A percentile compares a stretch with the other conserved stretches of the same genome.
Evolutionary conservation across 2,888 invertebrate genomes (phyloP).

Genomic region (Rhagophthalmus giganteus): DNA sequence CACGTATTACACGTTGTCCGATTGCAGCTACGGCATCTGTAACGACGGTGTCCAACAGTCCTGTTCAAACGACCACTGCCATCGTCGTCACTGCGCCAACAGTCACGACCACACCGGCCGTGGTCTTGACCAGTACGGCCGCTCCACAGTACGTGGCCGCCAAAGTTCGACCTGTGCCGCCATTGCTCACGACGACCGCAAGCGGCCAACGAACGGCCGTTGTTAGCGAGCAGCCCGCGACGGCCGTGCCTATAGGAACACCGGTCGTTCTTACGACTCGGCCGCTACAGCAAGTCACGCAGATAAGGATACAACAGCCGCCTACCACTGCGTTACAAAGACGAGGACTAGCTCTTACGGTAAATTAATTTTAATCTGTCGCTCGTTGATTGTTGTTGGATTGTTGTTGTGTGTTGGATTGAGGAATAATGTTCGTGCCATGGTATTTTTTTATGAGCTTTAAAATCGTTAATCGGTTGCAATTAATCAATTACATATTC

Average conservation of each 20-base stretch:
- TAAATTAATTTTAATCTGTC: slow-evolving; percentile 51
- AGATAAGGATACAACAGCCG: slow-evolving; percentile 60
- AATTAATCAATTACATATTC: too few species aligned
- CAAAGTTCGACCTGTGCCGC: slow-evolving; percentile 50
- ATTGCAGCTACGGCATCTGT: slow-evolving; percentile 16
- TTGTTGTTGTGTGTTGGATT: too few species aligned
- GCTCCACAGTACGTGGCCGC: slow-evolving; percentile 39
- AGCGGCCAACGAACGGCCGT: slow-evolving; percentile 47
- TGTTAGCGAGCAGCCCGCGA: slow-evolving; percentile 43
- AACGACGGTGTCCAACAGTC: slow-evolving; percentile 28
- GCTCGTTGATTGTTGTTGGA: too few species aligned
- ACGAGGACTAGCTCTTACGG: slow-evolving; percentile 72
- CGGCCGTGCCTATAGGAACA: slow-evolving; percentile 54
- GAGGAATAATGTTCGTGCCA: too few species aligned
- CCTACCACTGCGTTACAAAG: slow-evolving; percentile 61
- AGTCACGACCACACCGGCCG: slow-evolving; percentile 28
- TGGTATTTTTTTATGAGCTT: too few species aligned
- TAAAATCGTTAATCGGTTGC: too few species aligned
- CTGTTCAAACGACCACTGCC: background rate
- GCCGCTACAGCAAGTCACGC: slow-evolving; percentile 57
- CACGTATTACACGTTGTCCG: too few species aligned
- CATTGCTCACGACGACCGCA: slow-evolving; percentile 46
- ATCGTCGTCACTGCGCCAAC: background rate
- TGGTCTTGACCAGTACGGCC: slow-evolving; percentile 39
- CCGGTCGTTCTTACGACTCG: slow-evolving; percentile 58